A percentile compares a stretch with the other conserved stretches of the same genome.
phyloP scores from a whole-genome alignment of 2,113 vertebrate genomes.

The Paramisgurnus dabryanus region DNA sequence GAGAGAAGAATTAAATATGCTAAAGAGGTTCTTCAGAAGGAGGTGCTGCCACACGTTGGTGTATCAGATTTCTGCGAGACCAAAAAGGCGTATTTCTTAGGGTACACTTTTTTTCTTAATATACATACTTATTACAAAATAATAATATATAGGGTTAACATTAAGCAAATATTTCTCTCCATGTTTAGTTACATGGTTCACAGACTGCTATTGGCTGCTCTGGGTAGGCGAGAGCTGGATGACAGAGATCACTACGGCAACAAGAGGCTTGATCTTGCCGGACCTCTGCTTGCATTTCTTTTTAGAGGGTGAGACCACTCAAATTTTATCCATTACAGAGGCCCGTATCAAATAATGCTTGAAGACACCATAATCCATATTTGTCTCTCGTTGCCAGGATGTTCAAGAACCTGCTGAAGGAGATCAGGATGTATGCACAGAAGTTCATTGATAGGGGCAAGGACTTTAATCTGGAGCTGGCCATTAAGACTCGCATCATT shows the following conservation, averaged over 20 bases:
- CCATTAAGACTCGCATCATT: constrained; percentile 97
- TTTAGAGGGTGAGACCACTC: constrained; percentile 86
- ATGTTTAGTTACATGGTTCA: constrained; percentile 95
- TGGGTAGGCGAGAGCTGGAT: constrained; percentile 93
- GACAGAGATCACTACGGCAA: constrained; percentile 99
- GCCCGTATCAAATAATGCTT: not conserved
- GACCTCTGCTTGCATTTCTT: constrained; percentile 91
- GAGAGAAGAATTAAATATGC: constrained; percentile 97
- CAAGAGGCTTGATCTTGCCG: constrained; percentile 97
- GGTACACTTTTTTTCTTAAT: constrained; percentile 72
- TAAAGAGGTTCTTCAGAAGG: constrained; percentile 97
- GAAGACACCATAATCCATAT: not conserved
- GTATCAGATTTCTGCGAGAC: constrained; percentile 99
- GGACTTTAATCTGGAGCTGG: constrained; percentile 97
- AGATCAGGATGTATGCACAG: constrained; percentile 96
- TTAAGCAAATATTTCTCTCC: not conserved
- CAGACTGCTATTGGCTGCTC: constrained; percentile 88
- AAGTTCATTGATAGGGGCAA: constrained; percentile 98
- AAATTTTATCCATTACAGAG: not conserved
- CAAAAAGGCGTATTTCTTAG: constrained; percentile 97
- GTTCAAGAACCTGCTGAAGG: constrained; percentile 99
- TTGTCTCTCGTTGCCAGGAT: constrained; percentile 77
- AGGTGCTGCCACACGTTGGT: constrained; percentile 96
- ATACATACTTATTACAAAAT: too few relatives aligned
- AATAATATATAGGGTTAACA: too few relatives aligned